Percentiles rank a stretch among this genome's conserved stretches.
Conservation (phyloP, 2,888 invertebrate genomes). For the Tethea ocularis region DNA sequence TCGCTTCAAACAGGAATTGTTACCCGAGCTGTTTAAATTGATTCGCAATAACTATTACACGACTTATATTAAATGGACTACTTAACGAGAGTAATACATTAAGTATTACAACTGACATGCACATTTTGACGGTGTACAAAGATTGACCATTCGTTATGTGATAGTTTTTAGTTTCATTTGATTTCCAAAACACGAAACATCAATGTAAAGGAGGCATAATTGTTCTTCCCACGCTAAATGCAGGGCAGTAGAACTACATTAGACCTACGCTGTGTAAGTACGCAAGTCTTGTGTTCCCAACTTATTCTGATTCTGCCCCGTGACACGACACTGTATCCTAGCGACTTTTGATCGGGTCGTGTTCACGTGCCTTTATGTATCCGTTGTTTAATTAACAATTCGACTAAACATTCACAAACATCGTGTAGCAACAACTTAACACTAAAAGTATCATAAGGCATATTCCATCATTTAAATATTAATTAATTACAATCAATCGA, state of each 20-base stretch:
- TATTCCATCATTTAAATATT: conserved; percentile 30
- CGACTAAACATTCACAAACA: conserved; percentile 27
- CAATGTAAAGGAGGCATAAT: neutral
- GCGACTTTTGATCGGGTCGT: neutral
- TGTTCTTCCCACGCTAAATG: neutral
- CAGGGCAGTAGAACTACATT: neutral
- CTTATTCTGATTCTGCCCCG: neutral
- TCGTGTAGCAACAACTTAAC: conserved; percentile 38
- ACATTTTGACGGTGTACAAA: neutral
- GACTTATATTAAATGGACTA: neutral
- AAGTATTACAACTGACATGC: neutral
- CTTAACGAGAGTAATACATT: conserved; percentile 7
- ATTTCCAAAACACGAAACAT: neutral
- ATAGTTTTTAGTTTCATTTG: neutral
- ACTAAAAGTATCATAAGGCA: conserved; percentile 45
- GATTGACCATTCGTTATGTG: neutral
- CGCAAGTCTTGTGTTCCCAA: neutral
- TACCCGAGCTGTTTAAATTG: conserved; percentile 11
- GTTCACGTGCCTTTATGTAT: neutral
- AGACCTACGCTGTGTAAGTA: neutral
- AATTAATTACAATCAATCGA: conserved; percentile 36
- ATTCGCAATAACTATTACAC: conserved; percentile 3
- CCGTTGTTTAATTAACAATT: conserved; percentile 14
- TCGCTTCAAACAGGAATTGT: conserved; percentile 8
- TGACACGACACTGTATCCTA: neutral